Evolutionary conservation across 1,140 invertebrate species (phyloP).

Genomic region (Aleiodes sp.): DNA sequence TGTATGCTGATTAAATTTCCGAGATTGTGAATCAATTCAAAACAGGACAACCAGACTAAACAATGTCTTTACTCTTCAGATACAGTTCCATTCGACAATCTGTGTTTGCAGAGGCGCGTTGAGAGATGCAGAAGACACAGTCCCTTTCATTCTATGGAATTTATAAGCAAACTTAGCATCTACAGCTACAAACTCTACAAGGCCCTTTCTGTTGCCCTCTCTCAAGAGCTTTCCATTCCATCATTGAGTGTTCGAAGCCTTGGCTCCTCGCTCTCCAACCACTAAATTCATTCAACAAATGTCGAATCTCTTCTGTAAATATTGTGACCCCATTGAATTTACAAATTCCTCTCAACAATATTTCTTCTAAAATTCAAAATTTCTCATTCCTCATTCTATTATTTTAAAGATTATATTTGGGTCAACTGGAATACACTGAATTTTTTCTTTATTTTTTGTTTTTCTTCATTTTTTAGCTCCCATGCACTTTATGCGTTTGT

Average conservation of each 20-base stretch:
- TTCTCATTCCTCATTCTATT: not conserved
- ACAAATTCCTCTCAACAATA: slow-evolving; percentile 19
- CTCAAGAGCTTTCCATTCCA: slow-evolving; percentile 33
- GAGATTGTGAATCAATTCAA: slow-evolving; percentile 1
- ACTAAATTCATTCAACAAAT: slow-evolving; percentile 39
- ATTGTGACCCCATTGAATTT: slow-evolving; percentile 21
- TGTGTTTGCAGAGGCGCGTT: slow-evolving; percentile 38
- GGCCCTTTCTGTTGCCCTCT: not conserved
- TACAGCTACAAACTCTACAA: slow-evolving; percentile 7
- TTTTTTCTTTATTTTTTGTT: slow-evolving; percentile 1
- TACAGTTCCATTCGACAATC: slow-evolving; percentile 32
- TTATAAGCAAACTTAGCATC: slow-evolving; percentile 45
- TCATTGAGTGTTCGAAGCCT: not conserved
- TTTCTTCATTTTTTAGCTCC: not conserved
- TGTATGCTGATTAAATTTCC: not conserved
- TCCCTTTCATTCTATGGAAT: slow-evolving; percentile 38
- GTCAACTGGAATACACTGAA: not conserved
- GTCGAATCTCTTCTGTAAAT: slow-evolving; percentile 26
- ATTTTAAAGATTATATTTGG: not conserved
- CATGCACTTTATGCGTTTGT: not conserved
- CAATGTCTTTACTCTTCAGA: slow-evolving; percentile 12
- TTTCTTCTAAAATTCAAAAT: not conserved
- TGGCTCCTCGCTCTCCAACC: slow-evolving; percentile 3
- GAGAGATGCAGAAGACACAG: slow-evolving; percentile 22
- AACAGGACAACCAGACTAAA: slow-evolving; percentile 6